Evolutionary conservation across 2,113 vertebrate species (phyloP).

Genomic region (Pelodiscus sinensis): DNA sequence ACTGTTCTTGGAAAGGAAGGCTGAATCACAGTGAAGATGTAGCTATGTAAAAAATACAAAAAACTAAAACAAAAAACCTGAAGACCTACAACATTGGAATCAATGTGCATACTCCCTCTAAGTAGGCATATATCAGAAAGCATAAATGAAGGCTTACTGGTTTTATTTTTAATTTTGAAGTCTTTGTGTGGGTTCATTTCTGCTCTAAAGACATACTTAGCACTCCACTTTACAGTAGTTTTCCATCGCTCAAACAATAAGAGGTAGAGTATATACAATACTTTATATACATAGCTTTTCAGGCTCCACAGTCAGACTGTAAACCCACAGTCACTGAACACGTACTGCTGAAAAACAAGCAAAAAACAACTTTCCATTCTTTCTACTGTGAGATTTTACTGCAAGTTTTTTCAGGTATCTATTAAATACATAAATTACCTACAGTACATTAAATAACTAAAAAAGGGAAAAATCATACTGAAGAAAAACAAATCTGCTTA

Average conservation of each 20-base stretch:
- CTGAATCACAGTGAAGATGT: rapidly evolving
- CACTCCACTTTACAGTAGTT: not conserved
- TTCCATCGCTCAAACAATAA: not conserved
- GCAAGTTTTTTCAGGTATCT: not conserved
- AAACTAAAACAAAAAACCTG: not conserved
- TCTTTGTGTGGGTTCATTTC: not conserved
- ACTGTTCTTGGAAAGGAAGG: not conserved
- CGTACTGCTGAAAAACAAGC: rapidly evolving
- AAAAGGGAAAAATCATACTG: not conserved
- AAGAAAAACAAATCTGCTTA: not conserved
- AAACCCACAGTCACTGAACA: no score
- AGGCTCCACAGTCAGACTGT: not conserved
- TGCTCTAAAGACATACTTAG: not conserved
- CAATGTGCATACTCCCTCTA: not conserved
- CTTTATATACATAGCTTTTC: not conserved
- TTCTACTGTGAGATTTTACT: not conserved
- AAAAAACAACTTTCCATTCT: not conserved
- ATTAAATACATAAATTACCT: not conserved
- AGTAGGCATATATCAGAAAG: not conserved
- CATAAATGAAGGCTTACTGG: not conserved
- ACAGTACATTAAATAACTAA: not conserved
- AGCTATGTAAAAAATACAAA: rapidly evolving
- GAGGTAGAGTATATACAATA: not conserved
- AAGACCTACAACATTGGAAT: not conserved
- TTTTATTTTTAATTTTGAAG: not conserved